Conservation (phyloP, 2,797 vertebrate species). For the Poecilia velifera region DNA sequence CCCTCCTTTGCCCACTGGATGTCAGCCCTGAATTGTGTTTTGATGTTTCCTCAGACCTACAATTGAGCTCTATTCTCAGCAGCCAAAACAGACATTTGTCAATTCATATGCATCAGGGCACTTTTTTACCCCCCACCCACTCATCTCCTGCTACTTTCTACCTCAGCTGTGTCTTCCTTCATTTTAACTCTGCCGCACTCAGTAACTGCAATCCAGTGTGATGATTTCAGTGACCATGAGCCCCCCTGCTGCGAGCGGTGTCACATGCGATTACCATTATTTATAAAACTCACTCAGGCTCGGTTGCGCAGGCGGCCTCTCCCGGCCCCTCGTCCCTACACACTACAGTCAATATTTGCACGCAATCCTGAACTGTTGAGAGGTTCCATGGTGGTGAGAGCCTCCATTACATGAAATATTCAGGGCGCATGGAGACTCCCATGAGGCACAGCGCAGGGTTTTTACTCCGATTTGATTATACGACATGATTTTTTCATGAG, state of each 20-base stretch:
- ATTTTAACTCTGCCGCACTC: slow-evolving; percentile 66
- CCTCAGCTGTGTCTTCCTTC: slow-evolving; percentile 52
- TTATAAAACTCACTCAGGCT: slow-evolving; percentile 88
- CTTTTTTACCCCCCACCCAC: slow-evolving; percentile 49
- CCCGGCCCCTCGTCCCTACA: slow-evolving; percentile 70
- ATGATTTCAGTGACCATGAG: slow-evolving; percentile 66
- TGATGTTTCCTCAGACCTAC: slow-evolving; percentile 88
- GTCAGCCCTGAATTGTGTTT: slow-evolving; percentile 92
- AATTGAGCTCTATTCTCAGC: slow-evolving; percentile 86
- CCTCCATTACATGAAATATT: slow-evolving; percentile 93
- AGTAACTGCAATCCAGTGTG: slow-evolving; percentile 63
- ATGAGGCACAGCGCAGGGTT: slow-evolving; percentile 87
- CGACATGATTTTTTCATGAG: slow-evolving; percentile 98
- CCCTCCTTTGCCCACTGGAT: slow-evolving; percentile 74
- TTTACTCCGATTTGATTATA: slow-evolving; percentile 96
- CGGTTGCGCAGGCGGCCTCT: slow-evolving; percentile 77
- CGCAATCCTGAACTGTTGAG: slow-evolving; percentile 86
- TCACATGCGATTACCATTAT: slow-evolving; percentile 91
- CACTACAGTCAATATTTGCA: slow-evolving; percentile 94
- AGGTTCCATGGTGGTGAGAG: slow-evolving; percentile 82
- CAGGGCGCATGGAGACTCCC: slow-evolving; percentile 80
- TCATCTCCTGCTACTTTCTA: slow-evolving; percentile 40
- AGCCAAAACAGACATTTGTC: slow-evolving; percentile 96
- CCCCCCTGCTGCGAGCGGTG: slow-evolving; percentile 83
- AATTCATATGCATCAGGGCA: slow-evolving; percentile 84